Base-by-base conservation (phyloP, 2,113 vertebrate species). In the Rhizomys pruinosus region DNA sequence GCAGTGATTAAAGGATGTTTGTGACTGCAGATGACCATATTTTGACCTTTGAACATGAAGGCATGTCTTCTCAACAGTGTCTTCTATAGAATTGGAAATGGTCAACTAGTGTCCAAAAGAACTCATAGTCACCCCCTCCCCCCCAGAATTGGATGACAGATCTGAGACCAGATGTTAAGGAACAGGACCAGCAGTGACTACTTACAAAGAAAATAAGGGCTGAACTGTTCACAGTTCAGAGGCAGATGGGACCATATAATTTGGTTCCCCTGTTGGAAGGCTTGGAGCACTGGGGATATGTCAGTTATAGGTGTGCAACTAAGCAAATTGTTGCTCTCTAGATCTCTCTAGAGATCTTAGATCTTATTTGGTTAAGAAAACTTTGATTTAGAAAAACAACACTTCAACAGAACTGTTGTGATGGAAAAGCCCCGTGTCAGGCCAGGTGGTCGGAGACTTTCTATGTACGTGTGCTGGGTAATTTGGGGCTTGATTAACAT, bases 321-420 rank as follows among this genome's bases (percentile, higher is more conserved):
- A 29, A 39, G 52, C 76, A n/a, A 66, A 77, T n/a, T n/a, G n/a
- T n/a, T n/a, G n/a, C n/a, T n/a, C n/a, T n/a, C n/a, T n/a, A n/a
- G n/a, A n/a, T n/a, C n/a, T n/a, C n/a, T n/a, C n/a, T n/a, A n/a
- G n/a, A n/a, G n/a, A n/a, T n/a, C n/a, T n/a, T n/a, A n/a, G n/a
- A n/a, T n/a, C n/a, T n/a, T 72, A 71, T 57, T 81, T 12, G 11
- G n/a, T 73, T 47, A 82, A 77, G 42, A 72, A 63, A 86, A 77
- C n/a, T 17, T 63, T 34, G 90, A 44, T 25, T 76, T 80, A 77
- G 47, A 5, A 85, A 87, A 94, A 68, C 6, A 80, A 79, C 23
- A 66, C 63, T 89, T 90, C 29, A 87, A 61, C 47, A 34, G 68
- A 93, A 69, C 20, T 22, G 72, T 7, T 68, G 44, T 94, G 87